A percentile compares a stretch with the other conserved stretches of the same genome.
Conservation (phyloP, 2,888 invertebrate genomes). For the Chirona hameri region DNA sequence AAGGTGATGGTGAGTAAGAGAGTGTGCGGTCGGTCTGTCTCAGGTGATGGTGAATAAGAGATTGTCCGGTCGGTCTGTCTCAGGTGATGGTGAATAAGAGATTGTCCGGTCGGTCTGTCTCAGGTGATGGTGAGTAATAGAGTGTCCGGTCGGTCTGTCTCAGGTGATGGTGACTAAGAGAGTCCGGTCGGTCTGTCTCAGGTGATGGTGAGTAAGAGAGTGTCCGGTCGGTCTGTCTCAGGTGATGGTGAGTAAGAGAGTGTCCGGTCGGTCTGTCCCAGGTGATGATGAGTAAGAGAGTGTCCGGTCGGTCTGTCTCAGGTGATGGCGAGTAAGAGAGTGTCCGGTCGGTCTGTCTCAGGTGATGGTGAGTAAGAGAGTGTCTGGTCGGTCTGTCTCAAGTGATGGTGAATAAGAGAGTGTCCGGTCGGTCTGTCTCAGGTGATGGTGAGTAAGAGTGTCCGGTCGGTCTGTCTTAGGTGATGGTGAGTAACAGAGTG, state of each 20-base stretch:
- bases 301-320: slow-evolving; percentile 31
- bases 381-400: slow-evolving; percentile 31
- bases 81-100: slow-evolving; percentile 56
- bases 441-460: slow-evolving; percentile 68
- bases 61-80: neutral
- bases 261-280: slow-evolving; percentile 31
- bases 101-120: neutral
- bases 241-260: slow-evolving; percentile 59
- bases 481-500: slow-evolving; percentile 58
- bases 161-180: slow-evolving; percentile 54
- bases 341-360: slow-evolving; percentile 31
- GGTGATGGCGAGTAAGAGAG: slow-evolving; percentile 59
- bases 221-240: slow-evolving; percentile 31
- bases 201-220: slow-evolving; percentile 59
- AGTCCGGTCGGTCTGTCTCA: slow-evolving; percentile 31
- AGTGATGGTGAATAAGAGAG: slow-evolving; percentile 55
- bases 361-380: slow-evolving; percentile 59
- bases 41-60: slow-evolving; percentile 56
- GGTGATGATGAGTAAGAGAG: slow-evolving; percentile 59
- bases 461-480: slow-evolving; percentile 50
- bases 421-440: slow-evolving; percentile 31
- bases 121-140: slow-evolving; percentile 59
- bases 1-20: slow-evolving; percentile 60
- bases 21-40: neutral
- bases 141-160: neutral